Conservation (phyloP, 2,797 vertebrate genomes). For the Clarias platycephalus region DNA sequence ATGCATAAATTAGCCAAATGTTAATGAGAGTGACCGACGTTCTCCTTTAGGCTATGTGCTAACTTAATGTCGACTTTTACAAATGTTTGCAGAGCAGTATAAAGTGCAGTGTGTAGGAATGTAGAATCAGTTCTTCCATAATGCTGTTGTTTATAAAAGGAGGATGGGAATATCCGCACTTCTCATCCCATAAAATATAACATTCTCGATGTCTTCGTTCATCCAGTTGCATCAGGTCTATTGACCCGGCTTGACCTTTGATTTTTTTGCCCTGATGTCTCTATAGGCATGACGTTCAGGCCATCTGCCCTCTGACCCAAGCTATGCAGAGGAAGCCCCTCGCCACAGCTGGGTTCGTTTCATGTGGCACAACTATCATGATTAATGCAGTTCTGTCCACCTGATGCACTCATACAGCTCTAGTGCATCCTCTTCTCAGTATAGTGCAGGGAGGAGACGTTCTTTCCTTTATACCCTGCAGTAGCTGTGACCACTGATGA, state of each 20-base stretch:
- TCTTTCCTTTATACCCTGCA: not conserved
- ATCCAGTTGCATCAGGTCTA: not conserved
- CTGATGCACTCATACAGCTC: conserved; percentile 21
- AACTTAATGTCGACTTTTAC: not conserved
- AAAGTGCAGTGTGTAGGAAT: not conserved
- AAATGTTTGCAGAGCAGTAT: not conserved
- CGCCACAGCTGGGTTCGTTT: conserved; percentile 54
- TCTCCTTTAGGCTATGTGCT: not conserved
- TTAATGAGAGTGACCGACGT: not conserved
- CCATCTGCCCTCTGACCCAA: conserved; percentile 55
- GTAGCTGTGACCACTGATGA: not conserved
- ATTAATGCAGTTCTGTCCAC: conserved; percentile 29
- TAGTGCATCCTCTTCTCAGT: not conserved
- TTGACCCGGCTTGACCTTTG: conserved; percentile 11
- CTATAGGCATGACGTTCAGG: conserved; percentile 24
- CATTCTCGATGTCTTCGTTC: not conserved
- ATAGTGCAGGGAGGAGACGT: not conserved
- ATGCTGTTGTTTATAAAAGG: not conserved
- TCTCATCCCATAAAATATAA: not conserved
- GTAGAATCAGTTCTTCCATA: not conserved
- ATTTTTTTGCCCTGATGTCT: conserved; percentile 24
- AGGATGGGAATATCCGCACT: not conserved
- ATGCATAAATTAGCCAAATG: not conserved
- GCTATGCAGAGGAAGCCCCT: conserved; percentile 35
- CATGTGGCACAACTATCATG: conserved; percentile 26